Evolutionary conservation across 2,113 vertebrate genomes (phyloP).

Genomic region (Mirza zaza): DNA sequence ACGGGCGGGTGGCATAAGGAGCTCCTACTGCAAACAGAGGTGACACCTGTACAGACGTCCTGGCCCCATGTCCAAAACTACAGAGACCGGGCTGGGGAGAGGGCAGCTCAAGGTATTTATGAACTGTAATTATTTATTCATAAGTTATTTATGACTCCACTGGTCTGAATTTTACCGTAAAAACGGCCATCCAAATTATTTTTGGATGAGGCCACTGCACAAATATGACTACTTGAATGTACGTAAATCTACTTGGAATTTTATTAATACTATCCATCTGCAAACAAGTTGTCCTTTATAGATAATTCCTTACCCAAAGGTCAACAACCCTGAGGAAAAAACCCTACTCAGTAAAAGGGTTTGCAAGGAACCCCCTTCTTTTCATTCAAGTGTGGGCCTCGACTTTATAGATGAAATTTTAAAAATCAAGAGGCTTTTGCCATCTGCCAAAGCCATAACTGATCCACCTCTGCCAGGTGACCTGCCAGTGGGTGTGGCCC

Average conservation of each 20-base stretch:
- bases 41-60: constrained; percentile 43
- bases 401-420: neutral
- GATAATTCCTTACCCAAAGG: constrained; percentile 58
- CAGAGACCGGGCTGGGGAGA: constrained; percentile 37
- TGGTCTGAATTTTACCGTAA: constrained; percentile 77
- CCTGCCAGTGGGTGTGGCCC: too few species aligned
- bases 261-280: constrained; percentile 54
- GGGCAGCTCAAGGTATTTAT: constrained; percentile 76
- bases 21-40: constrained; percentile 40
- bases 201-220: constrained; percentile 74
- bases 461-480: neutral
- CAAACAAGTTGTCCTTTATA: constrained; percentile 78
- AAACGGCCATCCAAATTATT: constrained; percentile 80
- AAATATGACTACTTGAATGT: neutral
- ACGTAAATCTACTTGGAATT: constrained; percentile 68
- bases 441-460: too few species aligned
- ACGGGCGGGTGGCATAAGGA: constrained; percentile 26
- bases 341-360: neutral
- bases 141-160: constrained; percentile 81
- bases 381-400: neutral
- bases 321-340: constrained; percentile 49
- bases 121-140: constrained; percentile 81
- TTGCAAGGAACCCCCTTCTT: neutral
- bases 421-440: neutral
- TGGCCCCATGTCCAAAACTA: constrained; percentile 31